These are phyloP conservation scores for Adoxophyes honmai DNA, from an alignment of 1,140 invertebrate species.

Conservation along the genomic window DNA sequence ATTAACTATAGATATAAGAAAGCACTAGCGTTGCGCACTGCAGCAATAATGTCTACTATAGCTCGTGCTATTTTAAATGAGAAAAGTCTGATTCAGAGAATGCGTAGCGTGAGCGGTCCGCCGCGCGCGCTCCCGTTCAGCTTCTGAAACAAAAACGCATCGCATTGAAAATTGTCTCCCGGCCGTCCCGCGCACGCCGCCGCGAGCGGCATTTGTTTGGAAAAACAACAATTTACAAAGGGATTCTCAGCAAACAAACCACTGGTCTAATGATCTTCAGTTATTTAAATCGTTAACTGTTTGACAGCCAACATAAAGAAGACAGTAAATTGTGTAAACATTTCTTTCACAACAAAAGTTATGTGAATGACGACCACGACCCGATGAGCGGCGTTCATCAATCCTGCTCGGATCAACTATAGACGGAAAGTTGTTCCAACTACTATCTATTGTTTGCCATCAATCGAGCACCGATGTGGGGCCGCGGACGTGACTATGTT, in stretches of 20 bases:
- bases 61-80: too few species aligned
- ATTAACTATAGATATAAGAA: conserved; percentile 18
- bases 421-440: not conserved
- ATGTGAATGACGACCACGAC: not conserved
- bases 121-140: not conserved
- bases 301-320: too few species aligned
- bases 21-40: conserved; percentile 22
- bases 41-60: not conserved
- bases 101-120: conserved; percentile 3
- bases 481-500: conserved; percentile 31
- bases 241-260: too few species aligned
- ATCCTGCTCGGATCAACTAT: not conserved
- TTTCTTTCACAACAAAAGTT: not conserved
- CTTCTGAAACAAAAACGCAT: conserved; percentile 8
- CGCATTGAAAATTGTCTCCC: not conserved
- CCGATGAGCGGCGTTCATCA: conserved; percentile 9
- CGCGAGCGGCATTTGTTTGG: too few species aligned
- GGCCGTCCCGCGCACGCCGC: not conserved
- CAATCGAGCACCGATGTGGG: not conserved
- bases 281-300: too few species aligned
- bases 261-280: too few species aligned
- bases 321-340: too few species aligned
- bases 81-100: not conserved
- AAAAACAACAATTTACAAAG: too few species aligned
- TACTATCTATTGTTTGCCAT: conserved; percentile 16